A percentile compares a stretch with the other conserved stretches of the same genome.
Evolutionary conservation across 2,888 invertebrate species (phyloP).

Genomic region (Nycteola revayana): DNA sequence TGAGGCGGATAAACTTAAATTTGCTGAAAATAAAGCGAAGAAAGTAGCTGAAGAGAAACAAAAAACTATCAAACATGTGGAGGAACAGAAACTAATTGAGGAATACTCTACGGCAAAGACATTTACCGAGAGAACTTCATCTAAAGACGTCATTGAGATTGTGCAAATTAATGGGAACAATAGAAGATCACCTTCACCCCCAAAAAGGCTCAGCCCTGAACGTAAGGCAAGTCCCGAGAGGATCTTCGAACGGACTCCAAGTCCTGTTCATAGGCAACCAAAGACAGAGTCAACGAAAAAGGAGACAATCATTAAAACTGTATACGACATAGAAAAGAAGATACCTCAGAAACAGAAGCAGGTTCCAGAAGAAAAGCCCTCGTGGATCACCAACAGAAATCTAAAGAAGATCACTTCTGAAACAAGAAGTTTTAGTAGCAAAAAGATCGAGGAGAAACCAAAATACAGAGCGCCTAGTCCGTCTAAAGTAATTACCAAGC

Average conservation of each 20-base stretch:
- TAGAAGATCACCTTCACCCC: conserved; percentile 58
- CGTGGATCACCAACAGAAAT: conserved; percentile 84
- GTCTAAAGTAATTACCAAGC: conserved; percentile 64
- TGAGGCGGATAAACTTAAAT: conserved; percentile 55
- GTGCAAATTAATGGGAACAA: conserved; percentile 49
- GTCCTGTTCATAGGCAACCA: conserved; percentile 54
- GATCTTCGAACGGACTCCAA: conserved; percentile 51
- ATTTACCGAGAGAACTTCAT: conserved; percentile 52
- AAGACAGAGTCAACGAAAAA: conserved; percentile 48
- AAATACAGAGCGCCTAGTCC: conserved; percentile 64
- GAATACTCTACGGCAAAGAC: conserved; percentile 44
- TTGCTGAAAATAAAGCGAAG: conserved; percentile 45
- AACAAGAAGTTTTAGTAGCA: conserved; percentile 57
- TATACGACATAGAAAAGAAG: conserved; percentile 56
- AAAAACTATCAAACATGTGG: conserved; percentile 34
- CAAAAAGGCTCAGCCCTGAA: conserved; percentile 44
- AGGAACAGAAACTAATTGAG: conserved; percentile 41
- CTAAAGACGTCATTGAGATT: conserved; percentile 57
- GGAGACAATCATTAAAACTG: conserved; percentile 59
- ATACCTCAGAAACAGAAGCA: conserved; percentile 56
- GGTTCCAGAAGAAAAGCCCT: conserved; percentile 80
- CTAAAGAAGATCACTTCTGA: conserved; percentile 79
- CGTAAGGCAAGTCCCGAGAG: conserved; percentile 39
- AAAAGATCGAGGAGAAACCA: conserved; percentile 68
- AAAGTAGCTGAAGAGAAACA: conserved; percentile 39